phyloP scores from a whole-genome alignment of 2,113 vertebrate species.

The Arenaria interpres region DNA sequence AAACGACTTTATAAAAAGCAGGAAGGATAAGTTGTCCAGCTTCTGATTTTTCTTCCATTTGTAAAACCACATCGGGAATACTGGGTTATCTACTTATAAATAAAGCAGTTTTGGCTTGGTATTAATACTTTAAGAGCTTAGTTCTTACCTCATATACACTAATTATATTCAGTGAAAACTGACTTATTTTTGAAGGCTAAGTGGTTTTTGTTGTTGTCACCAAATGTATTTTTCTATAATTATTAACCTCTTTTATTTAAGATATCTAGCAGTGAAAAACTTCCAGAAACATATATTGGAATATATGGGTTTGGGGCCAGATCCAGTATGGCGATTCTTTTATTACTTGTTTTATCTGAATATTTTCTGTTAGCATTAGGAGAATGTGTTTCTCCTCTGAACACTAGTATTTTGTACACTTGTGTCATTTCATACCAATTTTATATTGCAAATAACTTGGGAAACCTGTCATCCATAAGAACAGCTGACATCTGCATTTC shows the following conservation, averaged over 20 bases:
- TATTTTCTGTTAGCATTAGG: not conserved
- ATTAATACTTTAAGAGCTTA: not conserved
- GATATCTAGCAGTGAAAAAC: not conserved
- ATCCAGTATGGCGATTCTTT: not conserved
- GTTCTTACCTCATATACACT: not conserved
- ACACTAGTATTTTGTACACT: not conserved
- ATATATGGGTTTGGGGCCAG: not conserved
- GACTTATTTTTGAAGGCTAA: not conserved
- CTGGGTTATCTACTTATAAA: not conserved
- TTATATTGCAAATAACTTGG: not conserved
- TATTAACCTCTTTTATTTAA: not conserved
- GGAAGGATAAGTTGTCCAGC: not conserved
- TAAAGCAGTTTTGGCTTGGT: not conserved
- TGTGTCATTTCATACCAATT: accelerated
- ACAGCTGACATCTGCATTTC: not conserved
- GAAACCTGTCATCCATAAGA: not conserved
- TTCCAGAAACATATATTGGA: not conserved
- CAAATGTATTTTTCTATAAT: not conserved
- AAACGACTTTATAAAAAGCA: not conserved
- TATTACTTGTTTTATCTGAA: not conserved
- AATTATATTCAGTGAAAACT: not conserved
- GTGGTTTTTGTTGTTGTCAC: not conserved
- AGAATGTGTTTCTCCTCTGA: not conserved
- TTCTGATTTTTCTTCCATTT: not conserved
- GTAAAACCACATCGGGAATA: not conserved